These are phyloP conservation scores for Parauchenoglanis ngamensis DNA, from an alignment of 2,797 vertebrate species.

Conservation along the genomic window DNA sequence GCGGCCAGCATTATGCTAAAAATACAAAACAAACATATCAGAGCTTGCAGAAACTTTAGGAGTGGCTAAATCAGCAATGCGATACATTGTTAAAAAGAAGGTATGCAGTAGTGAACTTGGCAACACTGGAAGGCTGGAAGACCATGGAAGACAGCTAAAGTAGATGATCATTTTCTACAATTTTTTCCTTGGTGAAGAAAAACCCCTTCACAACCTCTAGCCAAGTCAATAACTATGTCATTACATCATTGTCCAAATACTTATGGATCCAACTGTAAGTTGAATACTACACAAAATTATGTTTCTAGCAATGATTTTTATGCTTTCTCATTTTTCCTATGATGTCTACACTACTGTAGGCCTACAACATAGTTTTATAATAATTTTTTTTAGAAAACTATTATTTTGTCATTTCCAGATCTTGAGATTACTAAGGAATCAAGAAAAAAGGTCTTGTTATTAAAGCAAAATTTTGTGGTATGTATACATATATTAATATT, in stretches of 20 bases:
- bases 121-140: too few species aligned
- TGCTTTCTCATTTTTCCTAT: neutral
- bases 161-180: too few species aligned
- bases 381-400: neutral
- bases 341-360: neutral
- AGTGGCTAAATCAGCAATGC: too few species aligned
- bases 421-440: neutral
- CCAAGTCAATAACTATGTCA: neutral
- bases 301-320: neutral
- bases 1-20: too few species aligned
- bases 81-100: too few species aligned
- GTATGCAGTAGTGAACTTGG: too few species aligned
- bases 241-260: neutral
- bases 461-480: neutral
- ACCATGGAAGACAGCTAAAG: too few species aligned
- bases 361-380: neutral
- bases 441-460: neutral
- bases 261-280: neutral
- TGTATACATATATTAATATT: neutral
- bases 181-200: neutral
- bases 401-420: neutral
- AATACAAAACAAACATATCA: too few species aligned
- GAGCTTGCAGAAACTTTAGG: too few species aligned
- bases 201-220: too few species aligned
- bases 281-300: neutral